These are phyloP conservation scores for Drosophila funebris DNA, from an alignment of 1,140 invertebrate genomes.

Conservation along the genomic window DNA sequence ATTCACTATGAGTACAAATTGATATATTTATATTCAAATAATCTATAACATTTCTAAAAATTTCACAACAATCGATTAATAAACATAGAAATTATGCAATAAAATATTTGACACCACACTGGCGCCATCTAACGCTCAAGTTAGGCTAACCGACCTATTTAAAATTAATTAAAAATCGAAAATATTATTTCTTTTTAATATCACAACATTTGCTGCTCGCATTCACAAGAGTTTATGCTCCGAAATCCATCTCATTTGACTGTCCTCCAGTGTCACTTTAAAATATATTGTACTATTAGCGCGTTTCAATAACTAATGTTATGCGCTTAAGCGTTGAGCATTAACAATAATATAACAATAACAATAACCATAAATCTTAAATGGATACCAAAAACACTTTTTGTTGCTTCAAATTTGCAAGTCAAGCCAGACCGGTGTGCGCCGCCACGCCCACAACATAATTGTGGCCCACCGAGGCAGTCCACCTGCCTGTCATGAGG, in stretches of 20 bases:
- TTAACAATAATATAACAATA: not conserved
- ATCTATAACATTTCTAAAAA: not conserved
- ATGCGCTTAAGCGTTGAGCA: not conserved
- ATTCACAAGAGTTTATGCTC: too few species aligned
- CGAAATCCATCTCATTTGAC: not conserved
- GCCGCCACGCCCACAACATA: constrained; percentile 26
- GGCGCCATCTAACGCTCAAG: too few species aligned
- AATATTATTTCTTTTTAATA: not conserved
- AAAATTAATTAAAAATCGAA: too few species aligned
- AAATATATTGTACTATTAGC: not conserved
- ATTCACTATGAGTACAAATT: too few species aligned
- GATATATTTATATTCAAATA: not conserved
- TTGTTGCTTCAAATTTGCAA: constrained; percentile 3
- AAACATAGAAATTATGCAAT: not conserved
- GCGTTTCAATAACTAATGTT: not conserved
- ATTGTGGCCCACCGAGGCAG: not conserved
- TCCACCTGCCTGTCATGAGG: constrained; percentile 14
- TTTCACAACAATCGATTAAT: not conserved
- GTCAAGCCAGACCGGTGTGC: constrained; percentile 33
- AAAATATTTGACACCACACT: too few species aligned
- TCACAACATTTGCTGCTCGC: too few species aligned
- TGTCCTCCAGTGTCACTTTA: not conserved
- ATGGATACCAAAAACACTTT: not conserved
- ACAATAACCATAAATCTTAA: not conserved
- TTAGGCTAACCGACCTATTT: too few species aligned